These are phyloP conservation scores for Dermatophagoides farinae DNA, from an alignment of 1,140 invertebrate species.

Conservation along the genomic window DNA sequence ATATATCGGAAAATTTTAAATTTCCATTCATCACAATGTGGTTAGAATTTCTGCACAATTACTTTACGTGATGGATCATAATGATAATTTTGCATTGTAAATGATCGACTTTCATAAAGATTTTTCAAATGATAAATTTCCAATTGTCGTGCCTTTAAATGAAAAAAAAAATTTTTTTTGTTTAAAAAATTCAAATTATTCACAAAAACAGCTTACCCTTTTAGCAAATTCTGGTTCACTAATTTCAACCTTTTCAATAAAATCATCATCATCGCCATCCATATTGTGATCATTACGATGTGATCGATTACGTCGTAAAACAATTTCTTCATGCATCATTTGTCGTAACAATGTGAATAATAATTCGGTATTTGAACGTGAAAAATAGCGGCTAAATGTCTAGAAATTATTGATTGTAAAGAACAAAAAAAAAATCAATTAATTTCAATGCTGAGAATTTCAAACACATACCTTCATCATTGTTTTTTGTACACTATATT, in stretches of 20 bases:
- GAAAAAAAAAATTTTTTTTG: slow-evolving; percentile 16
- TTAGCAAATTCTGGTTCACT: slow-evolving; percentile 76
- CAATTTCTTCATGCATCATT: slow-evolving; percentile 68
- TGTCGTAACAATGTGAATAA: slow-evolving; percentile 86
- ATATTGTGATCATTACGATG: slow-evolving; percentile 41
- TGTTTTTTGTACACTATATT: slow-evolving; percentile 85
- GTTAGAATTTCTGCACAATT: slow-evolving; percentile 53
- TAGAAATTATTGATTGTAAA: slow-evolving; percentile 28
- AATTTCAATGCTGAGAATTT: background rate
- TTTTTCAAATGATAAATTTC: slow-evolving; percentile 68
- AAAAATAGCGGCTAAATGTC: slow-evolving; percentile 86
- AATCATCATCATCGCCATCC: slow-evolving; percentile 24
- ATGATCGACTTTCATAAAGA: slow-evolving; percentile 80
- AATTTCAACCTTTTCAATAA: slow-evolving; percentile 44
- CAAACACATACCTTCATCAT: slow-evolving; percentile 57
- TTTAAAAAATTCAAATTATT: background rate
- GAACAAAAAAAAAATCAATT: slow-evolving; percentile 2
- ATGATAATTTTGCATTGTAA: slow-evolving; percentile 66
- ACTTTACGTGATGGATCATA: slow-evolving; percentile 62
- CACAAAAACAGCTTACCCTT: slow-evolving; percentile 33
- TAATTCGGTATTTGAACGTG: slow-evolving; percentile 86
- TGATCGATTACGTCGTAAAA: slow-evolving; percentile 61
- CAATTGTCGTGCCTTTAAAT: slow-evolving; percentile 63
- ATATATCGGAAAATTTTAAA: no score
- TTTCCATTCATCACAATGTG: no score